These are phyloP conservation scores for Lycorma delicatula DNA, from an alignment of 1,140 invertebrate genomes.

Conservation along the genomic window DNA sequence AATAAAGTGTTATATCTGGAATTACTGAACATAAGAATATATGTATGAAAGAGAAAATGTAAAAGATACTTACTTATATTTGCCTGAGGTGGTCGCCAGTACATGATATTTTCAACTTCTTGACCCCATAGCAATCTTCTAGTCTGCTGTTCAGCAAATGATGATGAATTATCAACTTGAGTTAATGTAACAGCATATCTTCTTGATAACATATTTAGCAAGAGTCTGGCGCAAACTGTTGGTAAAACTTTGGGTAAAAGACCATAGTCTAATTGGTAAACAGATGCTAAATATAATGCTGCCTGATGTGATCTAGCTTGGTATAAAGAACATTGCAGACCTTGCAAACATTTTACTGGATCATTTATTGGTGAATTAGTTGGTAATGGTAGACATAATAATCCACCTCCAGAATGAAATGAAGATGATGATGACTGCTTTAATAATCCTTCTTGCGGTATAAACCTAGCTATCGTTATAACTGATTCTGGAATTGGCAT, in stretches of 20 bases:
- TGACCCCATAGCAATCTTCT: slow-evolving; percentile 50
- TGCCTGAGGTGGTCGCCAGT: slow-evolving; percentile 69
- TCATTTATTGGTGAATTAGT: slow-evolving; percentile 41
- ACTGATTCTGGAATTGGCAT: slow-evolving; percentile 43
- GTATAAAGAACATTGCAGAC: slow-evolving; percentile 33
- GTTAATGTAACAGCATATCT: slow-evolving; percentile 63
- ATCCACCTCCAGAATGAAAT: slow-evolving; percentile 39
- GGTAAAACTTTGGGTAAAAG: slow-evolving; percentile 58
- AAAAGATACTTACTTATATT: slow-evolving; percentile 57
- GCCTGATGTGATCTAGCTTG: slow-evolving; percentile 50
- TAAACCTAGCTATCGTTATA: slow-evolving; percentile 46
- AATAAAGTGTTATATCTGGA: slow-evolving; percentile 11
- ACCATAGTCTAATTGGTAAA: slow-evolving; percentile 55
- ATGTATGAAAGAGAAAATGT: no score
- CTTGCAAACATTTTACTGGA: slow-evolving; percentile 31
- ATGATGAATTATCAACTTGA: slow-evolving; percentile 41
- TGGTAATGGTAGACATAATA: slow-evolving; percentile 49
- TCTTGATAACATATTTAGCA: slow-evolving; percentile 59
- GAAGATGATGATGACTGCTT: slow-evolving; percentile 32
- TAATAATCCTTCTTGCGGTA: slow-evolving; percentile 43
- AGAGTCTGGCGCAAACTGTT: slow-evolving; percentile 51
- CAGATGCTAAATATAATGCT: slow-evolving; percentile 56
- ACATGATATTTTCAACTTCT: slow-evolving; percentile 54
- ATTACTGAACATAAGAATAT: background rate
- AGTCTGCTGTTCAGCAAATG: slow-evolving; percentile 34